These are phyloP conservation scores for Hipparchia semele DNA, from an alignment of 2,888 invertebrate species.

Conservation along the genomic window DNA sequence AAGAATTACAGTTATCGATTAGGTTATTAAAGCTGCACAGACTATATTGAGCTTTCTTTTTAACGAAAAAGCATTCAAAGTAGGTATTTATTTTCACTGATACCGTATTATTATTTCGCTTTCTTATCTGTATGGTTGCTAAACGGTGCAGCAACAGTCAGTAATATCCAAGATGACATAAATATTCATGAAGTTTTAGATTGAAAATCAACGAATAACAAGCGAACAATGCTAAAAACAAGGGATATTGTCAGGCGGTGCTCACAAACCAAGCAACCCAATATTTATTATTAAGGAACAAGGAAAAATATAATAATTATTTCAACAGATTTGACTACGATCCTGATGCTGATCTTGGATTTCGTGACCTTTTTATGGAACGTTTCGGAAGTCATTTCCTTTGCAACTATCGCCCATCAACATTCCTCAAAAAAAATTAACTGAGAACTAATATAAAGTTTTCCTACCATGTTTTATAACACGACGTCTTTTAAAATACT, in stretches of 20 bases:
- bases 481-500: too few species aligned
- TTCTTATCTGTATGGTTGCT: not conserved
- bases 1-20: not conserved
- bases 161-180: slow-evolving; percentile 29
- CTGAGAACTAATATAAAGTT: too few species aligned
- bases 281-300: slow-evolving; percentile 17
- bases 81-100: too few species aligned
- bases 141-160: not conserved
- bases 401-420: not conserved
- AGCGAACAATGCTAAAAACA: slow-evolving; percentile 14
- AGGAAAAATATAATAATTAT: slow-evolving; percentile 5
- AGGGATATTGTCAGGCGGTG: not conserved
- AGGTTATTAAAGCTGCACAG: too few species aligned
- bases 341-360: not conserved
- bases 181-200: slow-evolving; percentile 30
- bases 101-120: not conserved
- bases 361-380: not conserved
- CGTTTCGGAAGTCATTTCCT: not conserved
- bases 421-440: too few species aligned
- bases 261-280: slow-evolving; percentile 13
- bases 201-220: slow-evolving; percentile 20
- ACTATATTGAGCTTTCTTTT: too few species aligned
- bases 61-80: too few species aligned
- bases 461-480: too few species aligned
- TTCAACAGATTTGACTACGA: not conserved